phyloP scores from a whole-genome alignment of 2,888 invertebrate species.

The Sarcophaga caerulescens region DNA sequence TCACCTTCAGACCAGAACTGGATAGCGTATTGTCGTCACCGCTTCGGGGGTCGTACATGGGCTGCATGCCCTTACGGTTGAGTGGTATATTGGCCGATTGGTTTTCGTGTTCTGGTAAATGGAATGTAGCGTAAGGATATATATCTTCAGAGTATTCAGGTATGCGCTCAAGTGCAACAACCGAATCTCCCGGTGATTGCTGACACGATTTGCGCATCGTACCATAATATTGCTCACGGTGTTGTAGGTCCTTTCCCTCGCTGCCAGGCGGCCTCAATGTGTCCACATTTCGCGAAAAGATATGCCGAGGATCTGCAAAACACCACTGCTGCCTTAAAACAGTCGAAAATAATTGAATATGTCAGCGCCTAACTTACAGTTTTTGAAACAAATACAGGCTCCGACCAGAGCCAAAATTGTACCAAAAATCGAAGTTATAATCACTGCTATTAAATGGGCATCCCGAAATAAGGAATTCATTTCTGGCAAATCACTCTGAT shows the following conservation, averaged over 20 bases:
- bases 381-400: slow-evolving; percentile 83
- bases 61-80: slow-evolving; percentile 76
- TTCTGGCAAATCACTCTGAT: slow-evolving; percentile 73
- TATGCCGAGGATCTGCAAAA: slow-evolving; percentile 74
- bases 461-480: slow-evolving; percentile 75
- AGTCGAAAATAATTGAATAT: no score
- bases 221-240: slow-evolving; percentile 83
- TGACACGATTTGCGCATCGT: slow-evolving; percentile 82
- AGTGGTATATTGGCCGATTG: slow-evolving; percentile 82
- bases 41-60: slow-evolving; percentile 76
- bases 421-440: slow-evolving; percentile 80
- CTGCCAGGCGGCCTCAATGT: slow-evolving; percentile 73
- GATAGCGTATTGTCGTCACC: slow-evolving; percentile 75
- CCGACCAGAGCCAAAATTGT: slow-evolving; percentile 83
- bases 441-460: slow-evolving; percentile 78
- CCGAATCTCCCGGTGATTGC: slow-evolving; percentile 79
- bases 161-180: slow-evolving; percentile 82
- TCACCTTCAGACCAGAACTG: slow-evolving; percentile 73
- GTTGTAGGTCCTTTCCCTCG: slow-evolving; percentile 77
- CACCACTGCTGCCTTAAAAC: not conserved
- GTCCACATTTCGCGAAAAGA: slow-evolving; percentile 75
- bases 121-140: slow-evolving; percentile 84
- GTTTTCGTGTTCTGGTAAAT: slow-evolving; percentile 83
- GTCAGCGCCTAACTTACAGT: slow-evolving; percentile 80
- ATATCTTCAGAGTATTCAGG: slow-evolving; percentile 85